Conservation (phyloP, 2,113 vertebrate genomes). For the Proteles cristata region DNA sequence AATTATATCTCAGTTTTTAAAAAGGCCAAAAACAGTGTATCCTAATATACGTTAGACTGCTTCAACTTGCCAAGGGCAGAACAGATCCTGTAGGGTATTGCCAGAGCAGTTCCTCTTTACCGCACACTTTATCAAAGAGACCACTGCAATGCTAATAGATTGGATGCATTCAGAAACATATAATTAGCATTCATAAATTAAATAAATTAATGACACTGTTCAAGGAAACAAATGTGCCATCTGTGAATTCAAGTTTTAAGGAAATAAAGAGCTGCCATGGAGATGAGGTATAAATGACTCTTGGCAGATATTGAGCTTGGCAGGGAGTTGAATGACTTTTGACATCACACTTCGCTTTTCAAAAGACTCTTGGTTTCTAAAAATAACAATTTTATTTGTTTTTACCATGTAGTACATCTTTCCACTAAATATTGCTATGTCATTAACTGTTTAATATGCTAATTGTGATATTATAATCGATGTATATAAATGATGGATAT, state of each 20-base stretch:
- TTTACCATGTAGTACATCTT: conserved; percentile 25
- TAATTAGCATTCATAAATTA: conserved; percentile 51
- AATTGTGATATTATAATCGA: not conserved
- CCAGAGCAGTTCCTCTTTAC: not conserved
- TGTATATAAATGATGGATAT: not conserved
- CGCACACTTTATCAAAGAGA: not conserved
- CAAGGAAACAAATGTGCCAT: conserved; percentile 50
- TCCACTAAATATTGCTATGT: not conserved
- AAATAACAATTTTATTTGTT: conserved; percentile 24
- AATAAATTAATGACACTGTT: conserved; percentile 65
- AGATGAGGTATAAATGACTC: conserved; percentile 20
- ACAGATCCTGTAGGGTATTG: not conserved
- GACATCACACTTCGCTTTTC: not conserved
- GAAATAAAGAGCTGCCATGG: not conserved
- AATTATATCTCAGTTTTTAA: not conserved
- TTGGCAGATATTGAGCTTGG: conserved; percentile 34
- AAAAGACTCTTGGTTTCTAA: conserved; percentile 38
- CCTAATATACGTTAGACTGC: not conserved
- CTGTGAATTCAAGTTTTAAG: conserved; percentile 27
- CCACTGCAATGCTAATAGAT: not conserved
- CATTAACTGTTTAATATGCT: conserved; percentile 19
- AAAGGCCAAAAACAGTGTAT: not conserved
- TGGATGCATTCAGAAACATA: conserved; percentile 26
- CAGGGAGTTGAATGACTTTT: not conserved
- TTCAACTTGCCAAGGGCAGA: not conserved